phyloP scores from a whole-genome alignment of 2,113 vertebrate species.

The Tragelaphus imberbis region DNA sequence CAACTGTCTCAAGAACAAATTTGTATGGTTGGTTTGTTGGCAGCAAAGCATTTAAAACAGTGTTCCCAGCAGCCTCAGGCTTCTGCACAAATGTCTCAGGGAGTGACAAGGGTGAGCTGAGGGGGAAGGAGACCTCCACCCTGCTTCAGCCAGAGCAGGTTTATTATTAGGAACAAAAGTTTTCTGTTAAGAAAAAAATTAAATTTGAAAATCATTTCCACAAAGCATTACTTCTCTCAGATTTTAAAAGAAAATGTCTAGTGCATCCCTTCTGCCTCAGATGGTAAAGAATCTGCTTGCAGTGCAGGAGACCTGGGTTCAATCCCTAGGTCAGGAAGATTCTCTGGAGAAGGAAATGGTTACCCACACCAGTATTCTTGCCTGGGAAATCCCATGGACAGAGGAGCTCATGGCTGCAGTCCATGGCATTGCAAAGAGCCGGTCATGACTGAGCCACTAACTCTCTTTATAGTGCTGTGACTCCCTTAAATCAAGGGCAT shows the following conservation, averaged over 20 bases:
- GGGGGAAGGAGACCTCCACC: background rate
- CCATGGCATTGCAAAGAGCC: background rate
- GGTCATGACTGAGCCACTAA: background rate
- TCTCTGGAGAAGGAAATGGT: background rate
- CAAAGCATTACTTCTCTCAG: background rate
- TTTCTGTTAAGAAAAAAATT: background rate
- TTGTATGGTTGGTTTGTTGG: background rate
- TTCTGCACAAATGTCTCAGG: background rate
- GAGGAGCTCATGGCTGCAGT: background rate
- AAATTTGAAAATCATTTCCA: background rate
- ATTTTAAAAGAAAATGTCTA: slow-evolving; percentile 7
- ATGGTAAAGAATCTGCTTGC: background rate
- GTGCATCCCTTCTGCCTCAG: background rate
- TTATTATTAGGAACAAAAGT: background rate
- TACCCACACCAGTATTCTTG: background rate
- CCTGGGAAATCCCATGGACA: background rate
- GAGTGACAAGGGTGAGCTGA: background rate
- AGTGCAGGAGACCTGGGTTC: background rate
- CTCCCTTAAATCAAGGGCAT: background rate
- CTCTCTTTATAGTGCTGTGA: background rate
- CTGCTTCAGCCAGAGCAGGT: background rate
- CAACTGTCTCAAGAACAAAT: background rate
- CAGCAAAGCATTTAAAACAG: background rate
- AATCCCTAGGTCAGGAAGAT: background rate
- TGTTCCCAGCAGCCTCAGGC: background rate